phyloP scores from a whole-genome alignment of 1,140 invertebrate species.

The Bombus confusus region DNA sequence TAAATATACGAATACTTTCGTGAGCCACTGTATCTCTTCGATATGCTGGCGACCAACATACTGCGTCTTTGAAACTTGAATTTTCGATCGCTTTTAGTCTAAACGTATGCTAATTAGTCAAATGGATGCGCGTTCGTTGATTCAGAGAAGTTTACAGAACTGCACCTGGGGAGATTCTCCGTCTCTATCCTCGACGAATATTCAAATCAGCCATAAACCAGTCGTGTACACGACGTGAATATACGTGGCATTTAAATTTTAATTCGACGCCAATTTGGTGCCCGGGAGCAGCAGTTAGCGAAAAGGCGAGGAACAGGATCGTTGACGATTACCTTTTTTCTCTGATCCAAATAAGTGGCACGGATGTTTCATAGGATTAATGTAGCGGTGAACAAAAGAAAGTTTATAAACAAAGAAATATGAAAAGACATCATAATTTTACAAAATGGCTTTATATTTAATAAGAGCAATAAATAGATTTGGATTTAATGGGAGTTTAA shows the following conservation, averaged over 20 bases:
- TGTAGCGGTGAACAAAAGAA: too few species aligned
- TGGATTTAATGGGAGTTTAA: too few species aligned
- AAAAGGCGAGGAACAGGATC: background rate
- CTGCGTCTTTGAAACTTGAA: background rate
- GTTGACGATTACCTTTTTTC: background rate
- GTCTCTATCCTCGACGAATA: background rate
- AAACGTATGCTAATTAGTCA: constrained; percentile 28
- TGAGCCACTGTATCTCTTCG: background rate
- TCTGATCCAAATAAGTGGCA: background rate
- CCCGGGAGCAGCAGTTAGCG: too few species aligned
- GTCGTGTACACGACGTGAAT: background rate
- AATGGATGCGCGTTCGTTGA: background rate
- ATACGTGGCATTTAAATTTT: constrained; percentile 1
- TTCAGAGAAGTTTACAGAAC: constrained; percentile 2
- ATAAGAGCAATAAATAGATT: too few species aligned
- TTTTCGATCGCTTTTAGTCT: background rate
- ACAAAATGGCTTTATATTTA: too few species aligned
- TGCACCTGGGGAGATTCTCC: background rate
- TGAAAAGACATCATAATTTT: too few species aligned
- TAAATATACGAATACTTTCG: too few species aligned
- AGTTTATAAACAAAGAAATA: too few species aligned
- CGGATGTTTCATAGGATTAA: background rate
- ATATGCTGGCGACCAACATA: background rate
- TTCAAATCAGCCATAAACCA: constrained; percentile 5
- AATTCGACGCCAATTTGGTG: background rate